Base-by-base conservation (phyloP, 2,797 vertebrate genomes). In the Sphaeramia orbicularis region DNA sequence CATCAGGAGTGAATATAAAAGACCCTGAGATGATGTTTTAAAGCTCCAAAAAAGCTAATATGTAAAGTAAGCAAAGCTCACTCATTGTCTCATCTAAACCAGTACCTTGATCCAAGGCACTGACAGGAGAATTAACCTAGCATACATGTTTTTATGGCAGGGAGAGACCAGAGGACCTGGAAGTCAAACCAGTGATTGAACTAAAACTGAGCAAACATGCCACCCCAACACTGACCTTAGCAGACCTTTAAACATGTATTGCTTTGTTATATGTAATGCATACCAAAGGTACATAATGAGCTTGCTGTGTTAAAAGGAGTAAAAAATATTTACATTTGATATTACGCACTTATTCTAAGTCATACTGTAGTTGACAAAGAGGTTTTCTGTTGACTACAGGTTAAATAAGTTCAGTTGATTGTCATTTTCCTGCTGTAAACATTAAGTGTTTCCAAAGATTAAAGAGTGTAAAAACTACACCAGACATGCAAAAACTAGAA, bases 331-430 rank as follows among this genome's bases (percentile, higher is more conserved):
- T 66, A 56, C 7, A 65, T 44, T 14, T 43, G n/a, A 65, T 32
- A 24, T 45, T n/a, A 58, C 13, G 36, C 37, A 36, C 32, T 7
- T 19, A 16, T 14, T n/a, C n/a, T 18, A 3, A 8, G 7, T 4
- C 48, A 2, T 6, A 19, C n/a, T 15, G 2, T 48, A 4, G 1
- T 30, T 38, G 44, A 32, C 11, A 38, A 37, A 36, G 18, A 10
- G 10, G 2, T 41, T 15, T 56, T 72, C 15, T 9, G 4, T 51
- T 35, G 45, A 37, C 3, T 44, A 18, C 47, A 16, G n/a, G 47
- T 51, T 35, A 67, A 43, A 70, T 15, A 30, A 8, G 38, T 41
- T 57, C 2, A 43, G 42, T 16, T 67, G 86, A 89, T 87, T 84
- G 83, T 86, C 76, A 10, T 6, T 56, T n/a, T 35, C 42, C 13